These are phyloP conservation scores for Latrodectus geometricus DNA, from an alignment of 1,140 invertebrate species.

Conservation along the genomic window DNA sequence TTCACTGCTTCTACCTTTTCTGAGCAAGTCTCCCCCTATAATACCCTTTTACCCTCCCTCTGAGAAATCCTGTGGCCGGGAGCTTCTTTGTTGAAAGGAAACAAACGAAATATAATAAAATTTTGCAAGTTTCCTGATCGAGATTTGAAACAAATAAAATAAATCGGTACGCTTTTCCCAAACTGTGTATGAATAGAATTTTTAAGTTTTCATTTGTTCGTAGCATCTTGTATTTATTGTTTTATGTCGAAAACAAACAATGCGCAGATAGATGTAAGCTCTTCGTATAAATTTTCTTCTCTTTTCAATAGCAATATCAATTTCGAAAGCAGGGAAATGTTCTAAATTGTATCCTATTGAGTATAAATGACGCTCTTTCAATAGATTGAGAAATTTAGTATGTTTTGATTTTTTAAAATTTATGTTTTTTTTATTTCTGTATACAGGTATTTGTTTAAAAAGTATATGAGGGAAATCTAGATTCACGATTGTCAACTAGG, in stretches of 20 bases:
- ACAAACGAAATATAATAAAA: constrained; percentile 4
- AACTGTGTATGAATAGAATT: constrained; percentile 35
- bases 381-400: too few relatives aligned
- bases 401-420: too few relatives aligned
- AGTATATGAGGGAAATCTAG: too few relatives aligned
- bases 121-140: not conserved
- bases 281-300: constrained; percentile 4
- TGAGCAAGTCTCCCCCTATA: too few relatives aligned
- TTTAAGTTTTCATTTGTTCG: constrained; percentile 40
- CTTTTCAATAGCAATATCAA: constrained; percentile 40
- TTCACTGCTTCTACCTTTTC: not conserved
- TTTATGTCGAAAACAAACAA: constrained; percentile 23
- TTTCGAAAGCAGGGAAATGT: not conserved
- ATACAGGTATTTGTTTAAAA: too few relatives aligned
- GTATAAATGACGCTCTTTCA: constrained; percentile 8
- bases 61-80: not conserved
- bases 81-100: constrained; percentile 29
- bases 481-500: too few relatives aligned
- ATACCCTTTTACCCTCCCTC: too few relatives aligned
- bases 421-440: too few relatives aligned
- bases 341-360: not conserved
- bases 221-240: constrained; percentile 14
- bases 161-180: constrained; percentile 21
- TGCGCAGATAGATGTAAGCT: not conserved
- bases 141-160: not conserved